Evolutionary conservation across 2,888 invertebrate species (phyloP), one percentile per base, ranked within the genome.

Genomic region (Hypolimnas misippus): DNA sequence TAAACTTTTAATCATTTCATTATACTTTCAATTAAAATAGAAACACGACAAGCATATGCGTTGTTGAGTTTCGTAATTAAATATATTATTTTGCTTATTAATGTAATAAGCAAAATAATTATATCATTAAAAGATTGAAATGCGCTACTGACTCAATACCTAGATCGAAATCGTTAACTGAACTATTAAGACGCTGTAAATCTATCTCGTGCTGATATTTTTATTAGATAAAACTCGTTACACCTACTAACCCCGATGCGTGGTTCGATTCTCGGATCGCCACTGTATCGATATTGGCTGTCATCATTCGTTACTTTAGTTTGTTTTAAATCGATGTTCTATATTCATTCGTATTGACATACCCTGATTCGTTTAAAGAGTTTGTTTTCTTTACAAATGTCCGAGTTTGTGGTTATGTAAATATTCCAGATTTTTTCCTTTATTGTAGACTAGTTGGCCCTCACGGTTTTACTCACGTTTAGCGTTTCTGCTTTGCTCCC

Each of bases 181-280:
- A 62, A 58, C 74, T 75, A 80, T 74, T 68, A 81, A 76, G 70
- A 63, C 70, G 67, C 70, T 76, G 76, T 81, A 75, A 79, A 80
- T 74, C 70, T 72, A 59, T 77, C 79, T 70, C 75, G 70, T 71
- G 75, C 75, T 79, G 82, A 82, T 81, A 80, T 82, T 82, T 83
- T 83, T 78, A 77, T 76, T 76, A 70, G 68, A 62, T 42, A 67
- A 38, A 61, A 56, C 81, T 80, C 78, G 81, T 81, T 81, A 68
- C 66, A 73, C 77, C 78, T 70, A 78, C 75, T 86, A 79, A 84
- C 83, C 87, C 76, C 76, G 71, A 78, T 82, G 72, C 71, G 53
- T 58, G 73, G 8, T 67, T 69, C 70, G 71, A 62, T 62, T 33
- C 57, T 44, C 61, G 49, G 50, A 51, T 52, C 54, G 49, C 50